Evolutionary conservation across 2,888 invertebrate species (phyloP).

Genomic region (Archips xylosteana): DNA sequence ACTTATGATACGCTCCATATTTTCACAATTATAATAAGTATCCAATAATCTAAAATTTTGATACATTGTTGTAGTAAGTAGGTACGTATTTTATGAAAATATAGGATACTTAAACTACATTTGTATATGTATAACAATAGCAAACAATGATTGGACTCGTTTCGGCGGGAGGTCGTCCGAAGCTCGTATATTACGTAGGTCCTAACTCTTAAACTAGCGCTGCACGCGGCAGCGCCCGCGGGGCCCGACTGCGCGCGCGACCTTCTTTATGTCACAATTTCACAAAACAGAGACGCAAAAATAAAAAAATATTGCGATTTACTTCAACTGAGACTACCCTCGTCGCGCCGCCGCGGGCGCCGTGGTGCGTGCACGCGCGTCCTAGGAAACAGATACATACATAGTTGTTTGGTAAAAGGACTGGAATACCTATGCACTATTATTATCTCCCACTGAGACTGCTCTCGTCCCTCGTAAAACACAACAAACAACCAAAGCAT

Average conservation of each 20-base stretch:
- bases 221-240: not conserved
- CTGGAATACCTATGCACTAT: not conserved
- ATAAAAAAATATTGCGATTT: too few relatives aligned
- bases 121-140: constrained; percentile 29
- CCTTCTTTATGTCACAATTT: too few relatives aligned
- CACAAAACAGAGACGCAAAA: too few relatives aligned
- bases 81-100: constrained; percentile 39
- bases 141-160: constrained; percentile 39
- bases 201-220: not conserved
- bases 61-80: constrained; percentile 28
- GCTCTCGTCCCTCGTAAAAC: not conserved
- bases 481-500: constrained; percentile 25
- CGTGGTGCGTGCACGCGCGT: too few relatives aligned
- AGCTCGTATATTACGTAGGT: constrained; percentile 22
- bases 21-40: constrained; percentile 1
- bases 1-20: constrained; percentile 24
- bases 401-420: too few relatives aligned
- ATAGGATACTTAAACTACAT: constrained; percentile 29
- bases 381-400: too few relatives aligned
- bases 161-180: constrained; percentile 35
- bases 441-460: not conserved
- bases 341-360: too few relatives aligned
- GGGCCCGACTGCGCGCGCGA: not conserved
- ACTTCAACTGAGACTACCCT: too few relatives aligned
- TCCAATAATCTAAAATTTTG: constrained; percentile 30